Base-by-base conservation (phyloP, 2,113 vertebrate species). In the Dicaeum eximium region DNA sequence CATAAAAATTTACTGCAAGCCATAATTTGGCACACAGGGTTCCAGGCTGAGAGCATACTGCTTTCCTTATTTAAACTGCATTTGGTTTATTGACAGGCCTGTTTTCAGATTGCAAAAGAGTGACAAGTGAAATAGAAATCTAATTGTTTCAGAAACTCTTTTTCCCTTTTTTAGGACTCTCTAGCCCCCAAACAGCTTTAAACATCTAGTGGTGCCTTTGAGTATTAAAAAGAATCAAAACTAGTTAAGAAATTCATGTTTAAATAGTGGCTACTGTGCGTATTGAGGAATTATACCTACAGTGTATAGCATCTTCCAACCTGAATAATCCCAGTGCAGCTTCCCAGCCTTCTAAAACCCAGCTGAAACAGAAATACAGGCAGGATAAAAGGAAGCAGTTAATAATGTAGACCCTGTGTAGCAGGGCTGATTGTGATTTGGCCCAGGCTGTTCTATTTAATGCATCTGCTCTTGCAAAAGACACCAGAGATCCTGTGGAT, bases 1-100 rank as follows among this genome's bases (percentile, higher is more conserved):
- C 82, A 74, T 96, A 96, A 96, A 93, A 94, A 85, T 96, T 95
- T 93, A 95, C 74, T 93, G 86, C 86, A 87, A 78, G 88, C 90
- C 66, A 10, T 96, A 96, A 96, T 95, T 92, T 95, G 90, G 91
- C 95, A 90, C 93, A 81, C 82, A 94, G 90, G 81, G 92, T 81
- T 92, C 56, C 90, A 95, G 93, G 84, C 90, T 86, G 77, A 62
- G 72, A 95, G 50, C 92, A 91, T 80, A 94, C 75, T 90, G 88
- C 78, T 94, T 95, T 95, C 91, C 95, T 95, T 88, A 87, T 90
- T 96, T 93, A 82, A 96, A 91, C 80, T 89, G 19, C 71, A 48
- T 92, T 92, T 87, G 73, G 70, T 96, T 97, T 97, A 95, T 95
- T 92, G 95, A 92, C n/a, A 3, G 35, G 85, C 77, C 86, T 96